Evolutionary conservation across 2,797 vertebrate species (phyloP).

Genomic region (Thamnophis elegans): DNA sequence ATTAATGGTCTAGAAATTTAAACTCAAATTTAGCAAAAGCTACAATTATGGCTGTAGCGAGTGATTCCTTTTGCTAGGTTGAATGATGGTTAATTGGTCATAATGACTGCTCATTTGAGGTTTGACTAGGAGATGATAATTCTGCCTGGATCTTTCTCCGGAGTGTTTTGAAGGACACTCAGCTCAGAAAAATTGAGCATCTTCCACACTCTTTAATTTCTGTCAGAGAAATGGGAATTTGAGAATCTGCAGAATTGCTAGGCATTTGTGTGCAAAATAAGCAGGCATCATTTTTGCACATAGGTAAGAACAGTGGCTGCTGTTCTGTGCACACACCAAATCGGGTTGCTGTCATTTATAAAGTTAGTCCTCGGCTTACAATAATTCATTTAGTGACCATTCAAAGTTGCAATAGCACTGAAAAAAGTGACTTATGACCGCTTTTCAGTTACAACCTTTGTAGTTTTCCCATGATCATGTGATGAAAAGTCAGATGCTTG

Average conservation of each 20-base stretch:
- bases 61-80: not conserved
- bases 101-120: not conserved
- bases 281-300: not conserved
- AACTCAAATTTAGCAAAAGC: not conserved
- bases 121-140: not conserved
- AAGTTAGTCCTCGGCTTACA: not conserved
- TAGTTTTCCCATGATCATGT: not conserved
- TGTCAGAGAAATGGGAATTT: not conserved
- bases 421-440: not conserved
- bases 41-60: not conserved
- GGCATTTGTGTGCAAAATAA: not conserved
- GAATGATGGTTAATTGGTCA: not conserved
- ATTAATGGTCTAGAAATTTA: constrained; percentile 36
- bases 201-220: not conserved
- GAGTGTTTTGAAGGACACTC: not conserved
- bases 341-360: not conserved
- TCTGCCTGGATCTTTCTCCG: not conserved
- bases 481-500: not conserved
- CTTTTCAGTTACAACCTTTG: not conserved
- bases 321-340: not conserved
- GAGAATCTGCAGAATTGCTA: not conserved
- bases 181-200: not conserved
- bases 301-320: not conserved
- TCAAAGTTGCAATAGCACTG: not conserved
- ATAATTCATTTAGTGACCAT: not conserved